phyloP scores from a whole-genome alignment of 2,888 invertebrate species.

The Xestobium rufovillosum region DNA sequence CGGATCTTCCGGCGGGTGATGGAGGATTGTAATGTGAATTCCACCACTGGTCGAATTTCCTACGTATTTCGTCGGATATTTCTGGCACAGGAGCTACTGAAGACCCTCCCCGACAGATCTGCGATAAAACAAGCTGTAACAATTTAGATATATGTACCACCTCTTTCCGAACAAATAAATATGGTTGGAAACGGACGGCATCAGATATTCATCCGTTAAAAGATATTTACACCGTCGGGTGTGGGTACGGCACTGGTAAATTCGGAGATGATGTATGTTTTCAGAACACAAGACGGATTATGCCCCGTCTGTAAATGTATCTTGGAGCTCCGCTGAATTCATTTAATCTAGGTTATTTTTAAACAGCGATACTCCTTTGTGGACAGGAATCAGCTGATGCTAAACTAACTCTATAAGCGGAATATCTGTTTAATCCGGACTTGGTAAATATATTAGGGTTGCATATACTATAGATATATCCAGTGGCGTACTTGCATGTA shows the following conservation, averaged over 20 bases:
- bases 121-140: slow-evolving; percentile 68
- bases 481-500: too few species aligned
- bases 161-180: too few species aligned
- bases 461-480: too few species aligned
- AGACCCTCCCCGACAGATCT: slow-evolving; percentile 73
- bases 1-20: slow-evolving; percentile 35
- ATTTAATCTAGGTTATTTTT: too few species aligned
- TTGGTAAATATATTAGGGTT: slow-evolving; percentile 23
- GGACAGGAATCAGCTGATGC: slow-evolving; percentile 30
- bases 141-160: slow-evolving; percentile 14
- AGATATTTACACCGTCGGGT: too few species aligned
- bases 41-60: slow-evolving; percentile 92
- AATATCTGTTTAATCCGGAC: slow-evolving; percentile 24
- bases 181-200: not conserved
- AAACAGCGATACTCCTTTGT: slow-evolving; percentile 26
- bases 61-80: slow-evolving; percentile 72
- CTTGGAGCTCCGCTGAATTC: too few species aligned
- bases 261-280: too few species aligned
- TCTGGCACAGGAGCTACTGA: slow-evolving; percentile 62
- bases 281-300: too few species aligned
- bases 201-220: too few species aligned
- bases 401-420: too few species aligned
- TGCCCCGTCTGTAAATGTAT: too few species aligned
- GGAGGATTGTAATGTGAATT: slow-evolving; percentile 63
- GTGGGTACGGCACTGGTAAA: too few species aligned